phyloP scores from a whole-genome alignment of 2,888 invertebrate genomes.

The Acleris literana region DNA sequence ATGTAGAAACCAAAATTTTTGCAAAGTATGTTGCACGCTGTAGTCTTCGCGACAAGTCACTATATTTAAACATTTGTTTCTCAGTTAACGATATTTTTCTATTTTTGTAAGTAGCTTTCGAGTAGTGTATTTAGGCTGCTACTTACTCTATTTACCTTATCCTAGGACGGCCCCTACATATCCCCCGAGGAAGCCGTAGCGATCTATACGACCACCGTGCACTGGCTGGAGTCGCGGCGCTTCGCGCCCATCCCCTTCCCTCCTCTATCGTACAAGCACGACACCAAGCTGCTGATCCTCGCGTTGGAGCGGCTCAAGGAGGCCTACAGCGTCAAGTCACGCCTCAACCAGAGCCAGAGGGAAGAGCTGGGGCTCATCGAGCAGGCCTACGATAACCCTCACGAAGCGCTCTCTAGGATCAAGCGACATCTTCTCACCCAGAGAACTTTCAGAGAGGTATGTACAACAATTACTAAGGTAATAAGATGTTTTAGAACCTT shows the following conservation, averaged over 20 bases:
- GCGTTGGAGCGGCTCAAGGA: constrained; percentile 98
- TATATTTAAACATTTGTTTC: too few relatives aligned
- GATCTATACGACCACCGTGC: constrained; percentile 99
- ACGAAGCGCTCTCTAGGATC: constrained; percentile 99
- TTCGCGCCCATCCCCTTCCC: constrained; percentile 99
- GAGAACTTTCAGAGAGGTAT: constrained; percentile 98
- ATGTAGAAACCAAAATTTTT: too few relatives aligned
- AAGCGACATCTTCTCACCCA: constrained; percentile 99
- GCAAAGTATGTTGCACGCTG: too few relatives aligned
- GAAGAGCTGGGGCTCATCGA: constrained; percentile 99
- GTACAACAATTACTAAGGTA: constrained; percentile 1
- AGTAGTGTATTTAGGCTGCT: not conserved
- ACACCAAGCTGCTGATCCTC: constrained; percentile 98
- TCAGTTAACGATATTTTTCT: too few relatives aligned
- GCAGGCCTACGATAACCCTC: constrained; percentile 99
- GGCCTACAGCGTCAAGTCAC: constrained; percentile 98
- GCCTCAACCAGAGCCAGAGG: constrained; percentile 98
- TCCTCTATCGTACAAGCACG: constrained; percentile 99
- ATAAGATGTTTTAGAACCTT: not conserved
- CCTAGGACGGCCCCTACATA: constrained; percentile 98
- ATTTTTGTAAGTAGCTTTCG: too few relatives aligned
- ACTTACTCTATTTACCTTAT: constrained; percentile 14
- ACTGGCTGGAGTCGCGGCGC: constrained; percentile 99
- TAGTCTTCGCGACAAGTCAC: too few relatives aligned
- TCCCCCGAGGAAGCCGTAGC: constrained; percentile 99